Evolutionary conservation across 2,797 vertebrate genomes (phyloP).

Genomic region (Hafferia zeledoni): DNA sequence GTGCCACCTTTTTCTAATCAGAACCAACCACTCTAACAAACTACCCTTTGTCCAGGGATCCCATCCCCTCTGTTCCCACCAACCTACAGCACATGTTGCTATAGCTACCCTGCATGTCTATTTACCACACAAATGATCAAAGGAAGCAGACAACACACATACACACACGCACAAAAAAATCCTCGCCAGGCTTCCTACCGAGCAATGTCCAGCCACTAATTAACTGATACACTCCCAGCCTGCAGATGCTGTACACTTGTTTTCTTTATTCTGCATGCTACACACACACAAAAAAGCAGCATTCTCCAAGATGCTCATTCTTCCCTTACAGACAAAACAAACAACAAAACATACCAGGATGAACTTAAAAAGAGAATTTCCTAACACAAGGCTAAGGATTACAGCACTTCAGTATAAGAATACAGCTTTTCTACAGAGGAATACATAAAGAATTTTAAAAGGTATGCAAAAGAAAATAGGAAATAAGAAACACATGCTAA

Average conservation of each 20-base stretch:
- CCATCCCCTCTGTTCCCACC: slow-evolving; percentile 71
- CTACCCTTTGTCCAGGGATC: slow-evolving; percentile 80
- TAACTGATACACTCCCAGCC: slow-evolving; percentile 79
- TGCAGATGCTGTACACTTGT: slow-evolving; percentile 3
- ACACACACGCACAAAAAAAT: slow-evolving; percentile 64
- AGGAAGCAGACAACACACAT: slow-evolving; percentile 76
- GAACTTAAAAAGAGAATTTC: neutral
- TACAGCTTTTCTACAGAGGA: neutral
- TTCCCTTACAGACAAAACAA: slow-evolving; percentile 11
- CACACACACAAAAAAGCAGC: neutral
- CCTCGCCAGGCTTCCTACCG: slow-evolving; percentile 78
- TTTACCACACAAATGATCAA: slow-evolving; percentile 89
- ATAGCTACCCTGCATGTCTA: slow-evolving; percentile 83
- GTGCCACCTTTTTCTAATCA: slow-evolving; percentile 77
- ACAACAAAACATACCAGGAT: neutral
- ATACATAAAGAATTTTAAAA: slow-evolving; percentile 40
- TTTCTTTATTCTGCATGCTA: neutral
- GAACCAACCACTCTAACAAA: slow-evolving; percentile 78
- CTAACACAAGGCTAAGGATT: neutral
- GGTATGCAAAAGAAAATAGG: slow-evolving; percentile 30
- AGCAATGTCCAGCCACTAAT: slow-evolving; percentile 83
- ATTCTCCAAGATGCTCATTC: neutral
- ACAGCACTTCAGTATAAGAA: neutral
- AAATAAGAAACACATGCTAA: slow-evolving; percentile 58
- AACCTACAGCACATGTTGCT: slow-evolving; percentile 81